These are phyloP conservation scores for Ephialtes manifestator DNA, from an alignment of 2,888 invertebrate species.

Conservation along the genomic window DNA sequence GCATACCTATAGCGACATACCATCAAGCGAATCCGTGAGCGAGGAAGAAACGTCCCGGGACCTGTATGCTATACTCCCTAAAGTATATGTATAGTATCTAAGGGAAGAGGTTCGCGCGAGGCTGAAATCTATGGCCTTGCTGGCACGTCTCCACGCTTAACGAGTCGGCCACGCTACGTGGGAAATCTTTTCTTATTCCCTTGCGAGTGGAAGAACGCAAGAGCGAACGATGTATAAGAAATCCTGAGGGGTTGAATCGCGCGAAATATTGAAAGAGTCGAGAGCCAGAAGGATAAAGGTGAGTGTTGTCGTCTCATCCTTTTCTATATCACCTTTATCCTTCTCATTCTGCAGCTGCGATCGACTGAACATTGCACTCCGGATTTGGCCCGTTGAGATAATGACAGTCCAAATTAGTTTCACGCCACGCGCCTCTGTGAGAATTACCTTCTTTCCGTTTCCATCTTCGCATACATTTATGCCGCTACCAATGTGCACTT, in stretches of 20 bases:
- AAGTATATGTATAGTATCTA: slow-evolving; percentile 17
- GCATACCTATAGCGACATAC: slow-evolving; percentile 3
- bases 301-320: slow-evolving; percentile 48
- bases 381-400: slow-evolving; percentile 38
- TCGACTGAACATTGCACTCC: slow-evolving; percentile 29
- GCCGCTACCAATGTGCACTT: slow-evolving; percentile 10
- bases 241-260: slow-evolving; percentile 52
- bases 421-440: slow-evolving; percentile 30
- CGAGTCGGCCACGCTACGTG: slow-evolving; percentile 67
- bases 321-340: background rate
- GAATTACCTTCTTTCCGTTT: slow-evolving; percentile 26
- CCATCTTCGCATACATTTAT: slow-evolving; percentile 18
- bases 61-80: slow-evolving; percentile 6
- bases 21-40: slow-evolving; percentile 49
- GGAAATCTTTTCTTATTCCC: slow-evolving; percentile 66
- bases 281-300: slow-evolving; percentile 47
- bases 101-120: slow-evolving; percentile 32
- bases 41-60: slow-evolving; percentile 62
- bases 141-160: slow-evolving; percentile 70
- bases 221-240: slow-evolving; percentile 20
- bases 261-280: slow-evolving; percentile 28
- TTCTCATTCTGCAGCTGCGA: slow-evolving; percentile 8
- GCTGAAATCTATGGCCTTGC: slow-evolving; percentile 62
- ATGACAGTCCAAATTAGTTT: slow-evolving; percentile 72
- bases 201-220: slow-evolving; percentile 4